Conservation (phyloP, 2,888 invertebrate species). For the Ochropacha duplaris region DNA sequence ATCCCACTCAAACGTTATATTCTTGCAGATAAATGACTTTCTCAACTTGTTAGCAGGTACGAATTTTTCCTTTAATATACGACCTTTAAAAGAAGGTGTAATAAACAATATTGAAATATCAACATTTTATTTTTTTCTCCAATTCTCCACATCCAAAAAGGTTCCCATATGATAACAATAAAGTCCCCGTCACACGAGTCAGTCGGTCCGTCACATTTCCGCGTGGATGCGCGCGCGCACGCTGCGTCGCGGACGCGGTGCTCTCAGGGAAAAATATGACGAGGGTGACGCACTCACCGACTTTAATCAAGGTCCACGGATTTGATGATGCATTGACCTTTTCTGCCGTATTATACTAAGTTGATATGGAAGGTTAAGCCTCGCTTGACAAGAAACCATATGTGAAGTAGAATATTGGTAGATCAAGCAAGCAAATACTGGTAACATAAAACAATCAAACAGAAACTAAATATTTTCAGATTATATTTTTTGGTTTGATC, state of each 20-base stretch:
- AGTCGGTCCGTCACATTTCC: constrained; percentile 15
- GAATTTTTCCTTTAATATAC: not conserved
- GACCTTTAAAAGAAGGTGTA: not conserved
- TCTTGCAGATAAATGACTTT: no score
- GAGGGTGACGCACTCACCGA: constrained; percentile 2
- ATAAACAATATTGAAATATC: not conserved
- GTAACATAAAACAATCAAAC: no score
- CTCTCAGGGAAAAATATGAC: not conserved
- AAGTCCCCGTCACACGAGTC: constrained; percentile 17
- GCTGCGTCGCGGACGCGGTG: constrained; percentile 1
- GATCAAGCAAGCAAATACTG: no score
- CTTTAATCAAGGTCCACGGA: not conserved
- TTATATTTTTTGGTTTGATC: no score
- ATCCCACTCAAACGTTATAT: no score
- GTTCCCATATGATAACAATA: constrained; percentile 6
- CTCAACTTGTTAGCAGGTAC: no score
- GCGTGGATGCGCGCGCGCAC: constrained; percentile 21
- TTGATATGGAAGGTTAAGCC: not conserved
- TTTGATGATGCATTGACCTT: not conserved
- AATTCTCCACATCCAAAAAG: not conserved
- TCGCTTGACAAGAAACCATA: not conserved
- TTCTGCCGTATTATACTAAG: not conserved
- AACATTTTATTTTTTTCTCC: not conserved
- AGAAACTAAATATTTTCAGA: no score
- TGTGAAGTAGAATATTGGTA: no score